Conservation (phyloP, 2,888 invertebrate genomes). For the Morpho deidamia region DNA sequence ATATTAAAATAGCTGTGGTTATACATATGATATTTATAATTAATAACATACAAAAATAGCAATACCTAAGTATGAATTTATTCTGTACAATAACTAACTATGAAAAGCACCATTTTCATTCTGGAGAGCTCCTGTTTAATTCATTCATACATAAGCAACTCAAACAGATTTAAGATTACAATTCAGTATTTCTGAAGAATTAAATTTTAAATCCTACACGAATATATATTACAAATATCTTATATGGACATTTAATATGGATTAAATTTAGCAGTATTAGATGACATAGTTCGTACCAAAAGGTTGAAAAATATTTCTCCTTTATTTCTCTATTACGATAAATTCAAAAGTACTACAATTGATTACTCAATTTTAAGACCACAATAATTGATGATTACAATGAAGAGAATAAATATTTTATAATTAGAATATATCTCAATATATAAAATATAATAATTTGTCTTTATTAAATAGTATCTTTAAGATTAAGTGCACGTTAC, state of each 20-base stretch:
- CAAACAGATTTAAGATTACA: conserved; percentile 19
- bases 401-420: no score
- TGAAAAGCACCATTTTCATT: conserved; percentile 74
- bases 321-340: no score
- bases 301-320: no score
- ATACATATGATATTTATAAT: conserved; percentile 33
- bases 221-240: background rate
- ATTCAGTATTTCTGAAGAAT: background rate
- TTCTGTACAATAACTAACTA: conserved; percentile 77
- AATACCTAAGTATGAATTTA: conserved; percentile 68
- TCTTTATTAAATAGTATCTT: background rate
- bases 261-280: no score
- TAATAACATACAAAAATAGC: conserved; percentile 58
- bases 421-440: no score
- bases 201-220: no score
- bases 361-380: no score
- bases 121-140: conserved; percentile 38
- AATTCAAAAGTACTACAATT: no score
- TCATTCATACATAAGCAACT: conserved; percentile 45
- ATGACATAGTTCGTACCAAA: no score
- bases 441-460: background rate
- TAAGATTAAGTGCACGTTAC: no score
- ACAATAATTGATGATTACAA: no score
- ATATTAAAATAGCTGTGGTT: conserved; percentile 12
- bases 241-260: no score